Base-by-base conservation (phyloP, 2,888 invertebrate genomes). In the Slavum lentiscoides region DNA sequence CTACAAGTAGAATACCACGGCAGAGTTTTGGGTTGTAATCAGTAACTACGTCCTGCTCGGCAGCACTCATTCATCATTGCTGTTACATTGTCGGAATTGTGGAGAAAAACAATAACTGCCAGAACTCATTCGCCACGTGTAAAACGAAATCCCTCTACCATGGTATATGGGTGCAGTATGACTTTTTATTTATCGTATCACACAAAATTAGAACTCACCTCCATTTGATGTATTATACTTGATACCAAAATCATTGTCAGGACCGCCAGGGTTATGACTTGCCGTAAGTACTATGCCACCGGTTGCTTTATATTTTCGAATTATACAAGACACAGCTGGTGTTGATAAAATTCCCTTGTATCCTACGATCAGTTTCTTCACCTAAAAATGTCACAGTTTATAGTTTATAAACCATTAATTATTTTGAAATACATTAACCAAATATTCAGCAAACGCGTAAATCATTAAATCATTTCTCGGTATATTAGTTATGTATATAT, bases 211-310 rank as follows among this genome's bases (percentile, higher is more conserved):
- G 3, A 53, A 80, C 82, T 80, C 83, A 88, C 91, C 99, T 76
- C 99, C 99, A 87, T 99, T 99, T 83, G 94, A 91, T 84, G 93
- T 95, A 88, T 99, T 99, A 88, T 95, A 99, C 88, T 99, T 99
- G 85, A 99, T 98, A 74, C 99, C 99, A 87, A 99, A 99, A 88
- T 99, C 99, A 84, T 94, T 94, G 86, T 97, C 91, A 11, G 96
- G 95, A 58, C 99, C 99, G 76, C 99, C 99, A 0, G 99, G 99
- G 88, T 99, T 99, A 88, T 99, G 99, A 21, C 97, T 97, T 0
- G 99, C 99, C 0, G 99, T 99, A 64, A 99, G 89, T 62, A 99
- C 94, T 84, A 99, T 98, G 17, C 98, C 99, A 84, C 98, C 98
- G 90, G 87, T 84, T 55, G 94, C 92, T 85, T 93, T 91, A 85